Base-by-base conservation (phyloP, 2,113 vertebrate genomes). In the Cromileptes altivelis region DNA sequence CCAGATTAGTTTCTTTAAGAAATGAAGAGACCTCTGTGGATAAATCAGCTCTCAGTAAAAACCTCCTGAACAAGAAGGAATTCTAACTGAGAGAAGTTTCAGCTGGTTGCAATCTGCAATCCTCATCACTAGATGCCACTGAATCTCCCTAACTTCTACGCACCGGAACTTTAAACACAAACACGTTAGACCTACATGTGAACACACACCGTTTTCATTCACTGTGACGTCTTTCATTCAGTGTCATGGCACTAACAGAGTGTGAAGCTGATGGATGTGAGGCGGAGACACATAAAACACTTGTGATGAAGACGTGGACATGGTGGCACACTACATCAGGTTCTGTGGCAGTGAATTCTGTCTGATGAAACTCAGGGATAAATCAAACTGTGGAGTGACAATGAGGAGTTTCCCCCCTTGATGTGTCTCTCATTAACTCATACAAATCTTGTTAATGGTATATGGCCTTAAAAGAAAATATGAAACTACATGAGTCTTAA, bases 291-390 rank as follows among this genome's bases (percentile, higher is more conserved):
- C 33, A 73, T 4, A 67, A 65, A 27, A 92, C 70, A 53, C 58
- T 47, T 67, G 84, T 81, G 78, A 91, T 87, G 81, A 76, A 60
- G 70, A 89, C 4, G 52, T 70, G 57, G n/a, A 86, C 78, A 88
- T 53, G 49, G 65, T 74, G 78, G 64, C 83, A 64, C 72, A 87
- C 60, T 67, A 74, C 65, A 40, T 42, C 47, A 15, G n/a, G 33
- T 56, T 52, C 45, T 85, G 70, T 70, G 49, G 33, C 72, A 60
- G 6, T 64, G 27, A 68, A n/a, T 37, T 9, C 19, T 2, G 21
- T 17, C 55, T 33, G 27, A 53, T 53, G 37, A 78, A 55, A 17
- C 50, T 61, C 33, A n/a, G 19, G 55, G 40, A 58, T 81, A 65
- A 49, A 81, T 42, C 57, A 80, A 71, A 77, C 53, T 45, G 67